Conservation (phyloP, 1,140 invertebrate genomes). For the Trichoplusia ni region DNA sequence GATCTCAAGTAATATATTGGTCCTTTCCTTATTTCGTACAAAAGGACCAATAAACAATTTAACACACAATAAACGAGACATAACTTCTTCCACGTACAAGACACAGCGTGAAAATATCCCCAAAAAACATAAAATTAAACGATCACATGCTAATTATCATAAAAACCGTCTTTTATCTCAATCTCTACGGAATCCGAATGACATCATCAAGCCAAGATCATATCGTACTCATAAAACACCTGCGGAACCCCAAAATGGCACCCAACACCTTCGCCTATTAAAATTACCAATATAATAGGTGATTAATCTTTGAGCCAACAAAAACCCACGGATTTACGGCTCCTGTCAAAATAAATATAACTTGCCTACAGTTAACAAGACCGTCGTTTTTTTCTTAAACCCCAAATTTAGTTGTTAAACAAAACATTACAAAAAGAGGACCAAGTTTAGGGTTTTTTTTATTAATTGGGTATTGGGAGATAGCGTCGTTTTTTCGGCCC, state of each 20-base stretch:
- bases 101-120: constrained; percentile 14
- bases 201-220: constrained; percentile 7
- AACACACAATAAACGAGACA: constrained; percentile 7
- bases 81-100: neutral
- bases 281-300: constrained; percentile 74
- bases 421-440: constrained; percentile 67
- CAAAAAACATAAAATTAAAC: constrained; percentile 21
- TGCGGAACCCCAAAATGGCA: constrained; percentile 37
- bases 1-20: too few species aligned
- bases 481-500: constrained; percentile 36
- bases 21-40: neutral
- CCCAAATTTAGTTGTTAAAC: constrained; percentile 77
- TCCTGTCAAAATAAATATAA: constrained; percentile 70
- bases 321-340: constrained; percentile 66
- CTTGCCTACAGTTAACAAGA: constrained; percentile 43
- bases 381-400: constrained; percentile 40
- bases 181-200: constrained; percentile 16
- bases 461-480: constrained; percentile 70
- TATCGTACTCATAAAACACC: constrained; percentile 19
- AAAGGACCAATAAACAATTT: neutral
- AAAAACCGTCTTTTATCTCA: constrained; percentile 9
- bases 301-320: constrained; percentile 70
- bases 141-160: constrained; percentile 21
- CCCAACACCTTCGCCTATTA: constrained; percentile 67
- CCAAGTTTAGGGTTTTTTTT: constrained; percentile 49